These are phyloP conservation scores for Brachionus manjavacas DNA, from an alignment of 1,140 invertebrate genomes.

Conservation along the genomic window DNA sequence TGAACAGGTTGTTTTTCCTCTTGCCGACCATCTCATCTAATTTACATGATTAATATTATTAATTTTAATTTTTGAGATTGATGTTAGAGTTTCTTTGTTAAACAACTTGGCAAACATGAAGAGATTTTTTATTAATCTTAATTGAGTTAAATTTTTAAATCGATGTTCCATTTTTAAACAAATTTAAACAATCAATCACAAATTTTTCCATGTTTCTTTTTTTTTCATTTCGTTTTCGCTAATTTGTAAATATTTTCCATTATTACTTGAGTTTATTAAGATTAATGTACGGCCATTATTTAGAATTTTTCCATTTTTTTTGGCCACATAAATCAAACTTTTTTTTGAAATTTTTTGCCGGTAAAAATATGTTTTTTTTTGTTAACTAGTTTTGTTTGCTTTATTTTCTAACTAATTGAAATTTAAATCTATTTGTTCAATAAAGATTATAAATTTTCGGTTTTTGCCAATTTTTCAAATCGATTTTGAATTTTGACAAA, in stretches of 20 bases:
- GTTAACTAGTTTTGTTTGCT: constrained; percentile 3
- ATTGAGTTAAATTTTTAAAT: constrained; percentile 18
- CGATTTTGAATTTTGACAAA: neutral
- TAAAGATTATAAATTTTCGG: neutral
- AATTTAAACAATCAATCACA: neutral
- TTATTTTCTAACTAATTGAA: neutral
- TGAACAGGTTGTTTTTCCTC: neutral
- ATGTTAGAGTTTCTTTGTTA: neutral
- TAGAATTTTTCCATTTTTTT: neutral
- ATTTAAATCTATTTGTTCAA: neutral
- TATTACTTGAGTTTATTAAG: neutral
- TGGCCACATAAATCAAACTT: neutral
- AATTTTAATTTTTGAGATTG: constrained; percentile 6
- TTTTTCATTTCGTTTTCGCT: constrained; percentile 12
- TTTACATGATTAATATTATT: constrained; percentile 8
- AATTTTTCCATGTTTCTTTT: neutral
- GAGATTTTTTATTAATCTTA: constrained; percentile 6
- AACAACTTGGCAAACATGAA: neutral
- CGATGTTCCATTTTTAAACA: neutral
- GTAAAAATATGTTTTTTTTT: neutral
- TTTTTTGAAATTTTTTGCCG: constrained; percentile 23
- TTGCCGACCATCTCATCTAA: neutral
- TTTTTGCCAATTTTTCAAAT: constrained; percentile 16
- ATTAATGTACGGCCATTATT: neutral
- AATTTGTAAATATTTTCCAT: constrained; percentile 15